Evolutionary conservation across 2,888 invertebrate species (phyloP).

Genomic region (Urechis unicinctus): DNA sequence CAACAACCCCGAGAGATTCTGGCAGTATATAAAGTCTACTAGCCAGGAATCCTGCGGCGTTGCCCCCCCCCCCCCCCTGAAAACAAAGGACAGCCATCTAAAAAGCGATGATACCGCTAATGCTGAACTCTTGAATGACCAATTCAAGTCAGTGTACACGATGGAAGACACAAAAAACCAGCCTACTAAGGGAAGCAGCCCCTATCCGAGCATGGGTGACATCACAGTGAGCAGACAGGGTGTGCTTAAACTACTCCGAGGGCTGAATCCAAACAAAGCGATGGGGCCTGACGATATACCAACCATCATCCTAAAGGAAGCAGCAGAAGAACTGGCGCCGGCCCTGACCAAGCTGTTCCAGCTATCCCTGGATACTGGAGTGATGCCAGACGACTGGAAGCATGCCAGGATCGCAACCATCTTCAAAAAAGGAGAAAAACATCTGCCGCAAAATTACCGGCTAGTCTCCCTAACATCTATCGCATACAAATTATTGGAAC

Average conservation of each 20-base stretch:
- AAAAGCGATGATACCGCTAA: no score
- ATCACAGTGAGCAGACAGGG: background rate
- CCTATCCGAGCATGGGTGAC: background rate
- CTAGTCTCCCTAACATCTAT: background rate
- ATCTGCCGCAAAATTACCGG: background rate
- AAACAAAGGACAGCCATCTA: no score
- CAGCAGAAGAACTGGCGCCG: background rate
- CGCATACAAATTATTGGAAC: no score
- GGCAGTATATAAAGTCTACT: no score
- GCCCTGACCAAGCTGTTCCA: background rate
- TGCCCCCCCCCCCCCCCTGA: no score
- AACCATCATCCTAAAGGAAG: background rate
- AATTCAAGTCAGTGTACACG: background rate
- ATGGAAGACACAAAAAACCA: background rate
- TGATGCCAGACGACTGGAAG: no score
- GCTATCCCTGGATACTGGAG: background rate
- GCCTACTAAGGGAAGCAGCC: background rate
- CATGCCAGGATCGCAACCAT: background rate
- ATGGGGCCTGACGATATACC: background rate
- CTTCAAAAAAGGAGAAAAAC: conserved; percentile 1
- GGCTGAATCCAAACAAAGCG: background rate
- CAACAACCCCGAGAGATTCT: no score
- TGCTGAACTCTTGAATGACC: background rate
- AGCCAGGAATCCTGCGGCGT: no score
- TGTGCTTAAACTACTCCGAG: background rate